phyloP scores from a whole-genome alignment of 1,140 invertebrate genomes.

The Tetragonula clypearis region DNA sequence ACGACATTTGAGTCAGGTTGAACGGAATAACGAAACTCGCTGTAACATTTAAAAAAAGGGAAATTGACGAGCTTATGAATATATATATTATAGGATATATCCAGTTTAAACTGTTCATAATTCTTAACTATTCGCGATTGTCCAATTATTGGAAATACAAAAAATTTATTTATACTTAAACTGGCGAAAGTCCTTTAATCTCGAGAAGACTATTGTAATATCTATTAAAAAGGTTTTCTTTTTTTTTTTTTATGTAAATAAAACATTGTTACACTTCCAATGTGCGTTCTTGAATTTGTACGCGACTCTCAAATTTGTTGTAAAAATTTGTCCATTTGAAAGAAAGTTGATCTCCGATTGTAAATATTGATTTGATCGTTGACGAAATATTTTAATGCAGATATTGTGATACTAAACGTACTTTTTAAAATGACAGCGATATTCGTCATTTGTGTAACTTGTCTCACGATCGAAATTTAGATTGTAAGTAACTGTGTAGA shows the following conservation, averaged over 20 bases:
- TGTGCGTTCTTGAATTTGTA: not conserved
- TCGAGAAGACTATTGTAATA: not conserved
- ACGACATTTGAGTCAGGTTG: conserved; percentile 19
- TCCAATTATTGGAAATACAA: not conserved
- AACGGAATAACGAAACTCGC: not conserved
- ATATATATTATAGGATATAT: not conserved
- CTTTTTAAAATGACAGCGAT: not conserved
- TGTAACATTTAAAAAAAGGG: not conserved
- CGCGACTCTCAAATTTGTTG: not conserved
- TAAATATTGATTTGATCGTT: not conserved
- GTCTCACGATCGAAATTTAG: conserved; percentile 1
- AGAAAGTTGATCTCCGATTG: not conserved
- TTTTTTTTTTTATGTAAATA: not conserved
- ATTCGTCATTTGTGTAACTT: conserved; percentile 11
- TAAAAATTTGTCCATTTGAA: not conserved
- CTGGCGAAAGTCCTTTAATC: not conserved
- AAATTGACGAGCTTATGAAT: not conserved
- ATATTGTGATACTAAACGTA: not conserved
- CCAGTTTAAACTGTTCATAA: too few species aligned
- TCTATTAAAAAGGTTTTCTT: not conserved
- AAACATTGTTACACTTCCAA: not conserved
- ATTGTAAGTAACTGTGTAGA: not conserved
- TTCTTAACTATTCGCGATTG: too few species aligned
- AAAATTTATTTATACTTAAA: not conserved
- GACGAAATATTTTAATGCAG: not conserved